Percentiles rank a stretch among this genome's conserved stretches.
These are phyloP conservation scores for Dromaius novaehollandiae DNA, from an alignment of 2,113 vertebrate species.

Conservation along the genomic window DNA sequence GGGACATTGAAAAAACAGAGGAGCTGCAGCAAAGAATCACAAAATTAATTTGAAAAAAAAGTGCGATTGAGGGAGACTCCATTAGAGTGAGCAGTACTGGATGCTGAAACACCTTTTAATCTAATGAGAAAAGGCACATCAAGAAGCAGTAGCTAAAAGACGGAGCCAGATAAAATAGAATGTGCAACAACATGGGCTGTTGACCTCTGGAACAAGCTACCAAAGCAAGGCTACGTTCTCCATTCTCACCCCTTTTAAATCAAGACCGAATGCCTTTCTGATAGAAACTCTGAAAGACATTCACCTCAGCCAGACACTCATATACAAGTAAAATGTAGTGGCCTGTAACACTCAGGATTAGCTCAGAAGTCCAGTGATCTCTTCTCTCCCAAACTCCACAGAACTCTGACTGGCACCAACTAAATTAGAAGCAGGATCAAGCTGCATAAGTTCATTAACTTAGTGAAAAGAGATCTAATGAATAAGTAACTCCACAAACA, in stretches of 20 bases:
- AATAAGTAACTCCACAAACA: slow-evolving; percentile 59
- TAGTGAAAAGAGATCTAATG: slow-evolving; percentile 68
- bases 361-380: slow-evolving; percentile 30
- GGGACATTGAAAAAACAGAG: background rate
- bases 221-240: background rate
- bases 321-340: background rate
- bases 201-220: background rate
- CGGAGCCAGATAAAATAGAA: background rate
- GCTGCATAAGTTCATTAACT: slow-evolving; percentile 69
- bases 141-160: background rate
- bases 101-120: background rate
- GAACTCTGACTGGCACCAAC: slow-evolving; percentile 30
- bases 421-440: slow-evolving; percentile 51
- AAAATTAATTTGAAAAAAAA: background rate
- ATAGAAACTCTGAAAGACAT: background rate
- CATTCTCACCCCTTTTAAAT: background rate
- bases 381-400: background rate
- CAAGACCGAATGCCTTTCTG: background rate
- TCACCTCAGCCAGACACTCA: background rate
- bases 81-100: background rate
- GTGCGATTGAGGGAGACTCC: background rate
- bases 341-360: background rate
- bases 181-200: background rate
- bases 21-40: background rate
- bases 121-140: background rate